These are phyloP conservation scores for Phoenoteleia sp. DNA, from an alignment of 2,888 invertebrate genomes.

Conservation along the genomic window DNA sequence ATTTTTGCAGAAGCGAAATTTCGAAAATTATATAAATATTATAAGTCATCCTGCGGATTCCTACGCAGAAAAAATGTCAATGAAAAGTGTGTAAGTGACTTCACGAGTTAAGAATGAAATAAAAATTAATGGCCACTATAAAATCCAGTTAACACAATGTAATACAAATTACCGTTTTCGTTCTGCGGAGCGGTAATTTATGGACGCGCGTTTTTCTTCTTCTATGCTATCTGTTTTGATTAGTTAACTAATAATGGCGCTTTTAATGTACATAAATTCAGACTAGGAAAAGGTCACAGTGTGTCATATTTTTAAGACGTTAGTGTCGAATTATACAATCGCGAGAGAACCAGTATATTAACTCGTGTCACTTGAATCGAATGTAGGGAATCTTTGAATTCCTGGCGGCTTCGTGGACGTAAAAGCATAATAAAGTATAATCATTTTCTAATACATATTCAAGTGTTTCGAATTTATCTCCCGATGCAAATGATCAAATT, in stretches of 20 bases:
- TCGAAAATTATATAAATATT: background rate
- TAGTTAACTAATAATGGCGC: background rate
- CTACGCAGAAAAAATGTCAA: too few relatives aligned
- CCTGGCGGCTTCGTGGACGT: constrained; percentile 40
- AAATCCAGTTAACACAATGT: constrained; percentile 46
- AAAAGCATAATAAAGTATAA: constrained; percentile 14
- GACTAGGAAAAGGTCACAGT: constrained; percentile 39
- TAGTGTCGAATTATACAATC: constrained; percentile 1
- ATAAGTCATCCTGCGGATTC: too few relatives aligned
- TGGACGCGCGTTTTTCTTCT: background rate
- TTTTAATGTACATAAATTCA: background rate
- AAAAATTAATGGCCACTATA: constrained; percentile 42
- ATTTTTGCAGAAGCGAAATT: background rate
- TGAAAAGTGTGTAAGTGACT: constrained; percentile 25
- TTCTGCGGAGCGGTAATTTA: constrained; percentile 5
- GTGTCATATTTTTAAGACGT: constrained; percentile 23
- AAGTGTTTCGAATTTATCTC: constrained; percentile 32
- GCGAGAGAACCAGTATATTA: background rate
- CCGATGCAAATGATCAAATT: constrained; percentile 24
- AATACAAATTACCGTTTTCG: constrained; percentile 30
- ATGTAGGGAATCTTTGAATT: constrained; percentile 25
- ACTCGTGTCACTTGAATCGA: background rate
- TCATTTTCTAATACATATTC: constrained; percentile 51
- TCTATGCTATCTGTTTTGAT: constrained; percentile 3
- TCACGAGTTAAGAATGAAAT: constrained; percentile 4